These are phyloP conservation scores for Poecile atricapillus DNA, from an alignment of 2,113 vertebrate genomes.

Conservation along the genomic window DNA sequence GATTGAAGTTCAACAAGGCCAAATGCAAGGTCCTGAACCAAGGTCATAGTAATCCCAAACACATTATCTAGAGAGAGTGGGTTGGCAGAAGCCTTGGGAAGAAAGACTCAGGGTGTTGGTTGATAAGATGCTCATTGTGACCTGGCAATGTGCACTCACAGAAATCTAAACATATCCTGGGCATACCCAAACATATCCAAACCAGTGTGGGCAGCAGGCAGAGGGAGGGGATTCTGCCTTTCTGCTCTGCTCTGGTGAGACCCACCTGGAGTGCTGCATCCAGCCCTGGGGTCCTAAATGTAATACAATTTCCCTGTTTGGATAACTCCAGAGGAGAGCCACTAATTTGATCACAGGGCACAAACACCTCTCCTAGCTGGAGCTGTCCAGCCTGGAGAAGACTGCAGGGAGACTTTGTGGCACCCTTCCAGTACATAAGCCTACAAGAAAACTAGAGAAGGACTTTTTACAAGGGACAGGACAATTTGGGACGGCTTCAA, in stretches of 20 bases:
- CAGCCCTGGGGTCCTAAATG: not conserved
- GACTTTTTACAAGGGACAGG: not conserved
- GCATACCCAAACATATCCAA: not conserved
- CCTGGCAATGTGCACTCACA: not conserved
- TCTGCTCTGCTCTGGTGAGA: not conserved
- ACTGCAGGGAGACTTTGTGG: not conserved
- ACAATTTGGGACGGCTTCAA: not conserved
- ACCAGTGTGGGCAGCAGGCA: not conserved
- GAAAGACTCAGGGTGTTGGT: not conserved
- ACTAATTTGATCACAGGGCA: not conserved
- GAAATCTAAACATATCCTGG: not conserved
- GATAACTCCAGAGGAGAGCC: not conserved
- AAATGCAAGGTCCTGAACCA: not conserved
- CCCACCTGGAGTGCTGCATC: not conserved
- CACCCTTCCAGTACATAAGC: not conserved
- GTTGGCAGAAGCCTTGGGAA: not conserved
- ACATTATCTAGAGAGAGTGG: not conserved
- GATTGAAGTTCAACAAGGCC: not conserved
- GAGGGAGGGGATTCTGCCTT: not conserved
- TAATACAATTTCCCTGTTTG: not conserved
- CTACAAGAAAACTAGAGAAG: not conserved
- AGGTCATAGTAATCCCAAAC: not conserved
- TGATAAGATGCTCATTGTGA: not conserved
- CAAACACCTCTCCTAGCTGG: not conserved
- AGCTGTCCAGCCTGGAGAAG: not conserved